Evolutionary conservation across 2,888 invertebrate species (phyloP), one percentile per base, ranked within the genome.

Genomic region (Mystacides longicornis): DNA sequence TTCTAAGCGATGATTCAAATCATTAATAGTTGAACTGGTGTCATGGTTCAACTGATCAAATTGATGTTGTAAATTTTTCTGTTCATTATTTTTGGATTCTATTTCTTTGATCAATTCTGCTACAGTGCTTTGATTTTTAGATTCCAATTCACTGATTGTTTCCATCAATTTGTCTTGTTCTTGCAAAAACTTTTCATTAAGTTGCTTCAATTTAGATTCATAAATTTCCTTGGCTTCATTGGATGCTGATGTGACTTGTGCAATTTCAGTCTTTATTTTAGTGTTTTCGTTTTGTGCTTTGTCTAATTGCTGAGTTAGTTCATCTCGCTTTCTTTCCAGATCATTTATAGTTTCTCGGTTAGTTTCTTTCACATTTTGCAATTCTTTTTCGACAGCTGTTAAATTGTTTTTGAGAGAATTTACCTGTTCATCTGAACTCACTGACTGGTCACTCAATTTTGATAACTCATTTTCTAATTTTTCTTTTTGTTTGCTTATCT

Each of bases 351-450:
- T 69, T 63, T 75, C 74, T 62, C 74, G 71, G 46, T 71, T 68
- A 62, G 74, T 73, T 56, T 79, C 75, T 64, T 77, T 73, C 2
- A 81, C 64, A 4, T 72, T 70, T 64, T 80, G 77, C 33, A 81
- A 69, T 60, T 81, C 77, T 62, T 75, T 78, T 64, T 83, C 82
- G 45, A 81, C 79, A 18, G 74, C 73, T 63, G 78, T 75, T 1
- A 83, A 67, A 62, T 80, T 77, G 60, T 79, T 77, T 2, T 78
- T 76, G 31, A 83, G 67, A 62, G 78, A 75, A 55, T 73, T 70
- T 50, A 82, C 73, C 63, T 83, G 79, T 56, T 77, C 78, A 63
- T 78, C 80, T 1, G 83, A 82, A 66, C 83, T 78, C 16, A 77
- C 78, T 0, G 81, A 75, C 59, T 80, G 78, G 46, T 76, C 80